Percentiles rank a stretch among this genome's conserved stretches.
These are phyloP conservation scores for Andrena bicolor DNA, from an alignment of 2,888 invertebrate genomes.

Conservation along the genomic window DNA sequence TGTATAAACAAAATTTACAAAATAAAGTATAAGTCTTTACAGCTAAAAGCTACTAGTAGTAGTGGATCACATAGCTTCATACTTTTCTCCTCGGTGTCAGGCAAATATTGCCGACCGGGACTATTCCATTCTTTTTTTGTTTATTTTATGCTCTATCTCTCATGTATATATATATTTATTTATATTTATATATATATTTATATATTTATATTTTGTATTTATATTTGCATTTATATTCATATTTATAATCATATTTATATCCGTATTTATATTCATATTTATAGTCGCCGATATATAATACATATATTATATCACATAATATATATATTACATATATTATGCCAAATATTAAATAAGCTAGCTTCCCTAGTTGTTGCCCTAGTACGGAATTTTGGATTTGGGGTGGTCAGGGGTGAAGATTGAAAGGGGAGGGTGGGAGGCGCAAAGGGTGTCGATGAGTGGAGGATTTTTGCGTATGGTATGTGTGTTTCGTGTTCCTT, in stretches of 20 bases:
- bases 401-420: conserved; percentile 61
- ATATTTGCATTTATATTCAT: conserved; percentile 67
- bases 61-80: conserved; percentile 85
- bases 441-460: conserved; percentile 42
- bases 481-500: conserved; percentile 22
- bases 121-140: conserved; percentile 70
- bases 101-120: conserved; percentile 71
- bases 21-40: conserved; percentile 85
- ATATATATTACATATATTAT: conserved; percentile 80
- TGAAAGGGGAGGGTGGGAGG: conserved; percentile 25
- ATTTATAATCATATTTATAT: conserved; percentile 68
- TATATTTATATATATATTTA: conserved; percentile 60
- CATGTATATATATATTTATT: conserved; percentile 66
- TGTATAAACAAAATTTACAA: conserved; percentile 85
- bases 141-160: conserved; percentile 73
- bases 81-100: conserved; percentile 76
- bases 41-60: conserved; percentile 85
- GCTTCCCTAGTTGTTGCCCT: conserved; percentile 81
- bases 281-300: conserved; percentile 59
- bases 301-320: conserved; percentile 78
- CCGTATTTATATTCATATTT: conserved; percentile 59
- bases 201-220: conserved; percentile 68
- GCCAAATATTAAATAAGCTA: conserved; percentile 84
- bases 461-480: conserved; percentile 28
- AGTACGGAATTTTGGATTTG: conserved; percentile 67